Evolutionary conservation across 30 jellyfish, hydroid and myxozoan genomes (phyloP), one percentile per base, ranked within the genome.

Genomic region (Chrysaora quinquecirrha): DNA sequence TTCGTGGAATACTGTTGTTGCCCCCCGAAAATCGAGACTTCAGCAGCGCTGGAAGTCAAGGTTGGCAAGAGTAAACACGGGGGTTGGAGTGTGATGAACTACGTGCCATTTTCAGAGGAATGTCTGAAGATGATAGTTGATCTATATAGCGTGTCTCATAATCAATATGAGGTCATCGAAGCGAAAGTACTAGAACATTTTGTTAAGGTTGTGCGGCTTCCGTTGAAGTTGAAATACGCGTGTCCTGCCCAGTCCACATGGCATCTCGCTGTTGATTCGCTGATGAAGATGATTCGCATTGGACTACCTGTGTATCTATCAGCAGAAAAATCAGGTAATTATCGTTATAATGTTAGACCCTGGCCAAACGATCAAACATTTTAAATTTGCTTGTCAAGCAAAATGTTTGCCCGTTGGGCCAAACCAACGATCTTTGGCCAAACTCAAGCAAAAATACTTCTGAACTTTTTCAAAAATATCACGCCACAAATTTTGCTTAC

Each of bases 191-290:
- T 91, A 24, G 87, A 75, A 63, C 85, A 91, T n/a, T 86, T 91
- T 52, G 69, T 91, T 47, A 82, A 86, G 96, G 98, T 91, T 9
- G 72, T 91, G 0, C 96, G 91, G 32, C 60, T 80, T 50, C 98
- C 98, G 3, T 68, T 91, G 81, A 91, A 91, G 50, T 76, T 86
- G 82, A 91, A 91, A 32, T 91, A 91, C 82, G 98, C 96, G 19
- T 91, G 98, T 56, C 96, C 96, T 6, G 46, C 98, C 10, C 98
- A 91, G 54, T 64, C 87, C 76, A 86, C 98, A 34, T 91, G 98
- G 98, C 82, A 84, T 22, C 80, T 91, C 1, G 96, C 95, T 23
- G 89, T 81, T 24, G 96, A 91, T 23, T 79, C 95, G 62, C 86
- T 91, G 24, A 58, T 91, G 85, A 79, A 48, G 30, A 91, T 84